Evolutionary conservation across 2,888 invertebrate genomes (phyloP), one percentile per base, ranked within the genome.

Genomic region (Gryllus longicercus): DNA sequence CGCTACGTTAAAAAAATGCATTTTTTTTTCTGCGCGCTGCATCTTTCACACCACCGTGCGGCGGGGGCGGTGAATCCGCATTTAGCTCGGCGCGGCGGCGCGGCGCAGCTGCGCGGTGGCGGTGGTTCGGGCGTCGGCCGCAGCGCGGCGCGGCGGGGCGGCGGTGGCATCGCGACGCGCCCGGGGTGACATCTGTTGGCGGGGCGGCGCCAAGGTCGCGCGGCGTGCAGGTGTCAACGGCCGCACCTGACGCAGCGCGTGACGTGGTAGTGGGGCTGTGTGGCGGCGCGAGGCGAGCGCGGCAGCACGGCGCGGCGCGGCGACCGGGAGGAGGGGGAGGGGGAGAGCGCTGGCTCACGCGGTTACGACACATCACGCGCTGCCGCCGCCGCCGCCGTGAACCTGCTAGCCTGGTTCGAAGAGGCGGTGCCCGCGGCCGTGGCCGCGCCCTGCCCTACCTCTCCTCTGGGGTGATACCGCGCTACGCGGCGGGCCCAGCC

Each of bases 231-330:
- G 63, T 63, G 63, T 63, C 63, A 63, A 63, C 63, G 63, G 63
- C 63, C 63, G 63, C 63, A 63, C 63, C 63, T 63, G 63, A 63
- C 63, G 63, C 63, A 63, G 63, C 63, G 63, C 63, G 63, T 63
- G 63, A 63, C 63, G 63, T 63, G 16, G 63, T 63, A 4, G 14
- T 63, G 63, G 12, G 12, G 18, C 63, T 12, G 2, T 4, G n/a
- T 11, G 63, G 63, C 63, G 14, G 2, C 63, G 14, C n/a, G 16
- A 63, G 3, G n/a, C n/a, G 63, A 14, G 63, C n/a, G 63, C 63
- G 63, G 63, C 11, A 5, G 38, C 38, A 5, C 38, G 38, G 38
- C 25, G 25, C 25, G 25, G 2, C 38, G 38, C 38, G 38, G 38
- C 38, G 8, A 38, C 38, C 38, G 38, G 38, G 38, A 38, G 8